Evolutionary conservation across 2,113 vertebrate species (phyloP).

Genomic region (Sphyrna mokarran): DNA sequence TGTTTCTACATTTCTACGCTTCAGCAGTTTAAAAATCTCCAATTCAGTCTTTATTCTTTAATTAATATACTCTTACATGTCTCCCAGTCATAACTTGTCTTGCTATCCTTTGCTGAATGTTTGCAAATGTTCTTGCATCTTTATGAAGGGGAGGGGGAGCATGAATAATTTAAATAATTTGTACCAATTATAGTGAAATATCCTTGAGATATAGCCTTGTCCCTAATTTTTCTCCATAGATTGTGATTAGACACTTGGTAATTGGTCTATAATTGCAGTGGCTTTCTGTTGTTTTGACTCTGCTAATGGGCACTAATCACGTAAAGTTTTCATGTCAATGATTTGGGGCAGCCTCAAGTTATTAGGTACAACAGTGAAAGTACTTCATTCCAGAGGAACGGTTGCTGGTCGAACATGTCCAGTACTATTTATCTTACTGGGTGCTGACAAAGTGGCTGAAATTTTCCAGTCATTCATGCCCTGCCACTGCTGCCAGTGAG

Average conservation of each 20-base stretch:
- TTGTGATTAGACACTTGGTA: neutral
- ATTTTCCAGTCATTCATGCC: no score
- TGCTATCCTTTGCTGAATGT: neutral
- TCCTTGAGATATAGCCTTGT: no score
- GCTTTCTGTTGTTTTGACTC: neutral
- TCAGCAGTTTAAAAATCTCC: neutral
- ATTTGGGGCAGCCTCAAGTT: neutral
- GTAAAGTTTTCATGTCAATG: neutral
- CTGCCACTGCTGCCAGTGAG: no score
- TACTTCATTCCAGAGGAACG: no score
- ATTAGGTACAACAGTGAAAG: neutral
- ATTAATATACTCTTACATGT: neutral
- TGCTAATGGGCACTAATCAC: slow-evolving; percentile 1
- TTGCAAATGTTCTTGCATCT: neutral
- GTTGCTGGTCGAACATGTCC: neutral
- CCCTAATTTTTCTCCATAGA: neutral
- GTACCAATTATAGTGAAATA: neutral
- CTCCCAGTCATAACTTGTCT: neutral
- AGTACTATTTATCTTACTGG: neutral
- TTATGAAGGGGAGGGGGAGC: neutral
- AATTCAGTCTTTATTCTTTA: neutral
- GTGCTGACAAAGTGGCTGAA: neutral
- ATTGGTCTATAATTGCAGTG: neutral
- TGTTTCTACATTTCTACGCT: neutral
- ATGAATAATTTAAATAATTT: neutral